Base-by-base conservation (phyloP, 2,113 vertebrate genomes). In the Suricata suricatta region DNA sequence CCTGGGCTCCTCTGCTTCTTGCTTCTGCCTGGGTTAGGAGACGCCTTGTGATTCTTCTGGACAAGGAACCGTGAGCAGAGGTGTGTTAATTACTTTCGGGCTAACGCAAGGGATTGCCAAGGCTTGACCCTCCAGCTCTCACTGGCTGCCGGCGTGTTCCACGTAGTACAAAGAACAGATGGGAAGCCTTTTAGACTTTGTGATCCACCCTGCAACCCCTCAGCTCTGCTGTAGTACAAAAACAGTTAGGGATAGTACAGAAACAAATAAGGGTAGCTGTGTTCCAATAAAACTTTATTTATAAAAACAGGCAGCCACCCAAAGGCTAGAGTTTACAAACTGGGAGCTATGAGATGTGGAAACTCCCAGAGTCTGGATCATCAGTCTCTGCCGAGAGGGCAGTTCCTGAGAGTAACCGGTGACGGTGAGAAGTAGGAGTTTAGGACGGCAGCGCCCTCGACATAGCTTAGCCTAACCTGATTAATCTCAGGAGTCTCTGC, bases 281-380 rank as follows among this genome's bases (percentile, higher is more conserved):
- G 85, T 60, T 69, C 52, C 44, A 57, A 57, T 60, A 77, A 92
- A 94, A 50, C 89, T 93, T 89, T 74, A 81, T 93, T 94, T 38
- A 88, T 71, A 81, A 89, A 90, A 79, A 35, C 16, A 23, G 69
- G 68, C 60, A 31, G 54, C 35, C 81, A 57, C 60, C 87, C 0
- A 2, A 88, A 69, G 44, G 54, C 35, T 68, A 4, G 1, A 47
- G 71, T 77, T 84, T 93, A 50, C 60, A 81, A 29, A 12, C 90
- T 77, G 1, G 5, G 50, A 44, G 35, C 77, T n/a, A 10, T 19
- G 15, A 7, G 63, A 72, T 38, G 3, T 19, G 88, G 74, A 74
- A 77, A 86, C 57, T 19, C 31, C 57, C 33, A 23, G 8, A n/a
- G 35, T n/a, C 47, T 60, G 77, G 52, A 54, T 68, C 7, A 31